A percentile compares a stretch with the other conserved stretches of the same genome.
Evolutionary conservation across 2,113 vertebrate species (phyloP).

Genomic region (Takifugu bimaculatus): DNA sequence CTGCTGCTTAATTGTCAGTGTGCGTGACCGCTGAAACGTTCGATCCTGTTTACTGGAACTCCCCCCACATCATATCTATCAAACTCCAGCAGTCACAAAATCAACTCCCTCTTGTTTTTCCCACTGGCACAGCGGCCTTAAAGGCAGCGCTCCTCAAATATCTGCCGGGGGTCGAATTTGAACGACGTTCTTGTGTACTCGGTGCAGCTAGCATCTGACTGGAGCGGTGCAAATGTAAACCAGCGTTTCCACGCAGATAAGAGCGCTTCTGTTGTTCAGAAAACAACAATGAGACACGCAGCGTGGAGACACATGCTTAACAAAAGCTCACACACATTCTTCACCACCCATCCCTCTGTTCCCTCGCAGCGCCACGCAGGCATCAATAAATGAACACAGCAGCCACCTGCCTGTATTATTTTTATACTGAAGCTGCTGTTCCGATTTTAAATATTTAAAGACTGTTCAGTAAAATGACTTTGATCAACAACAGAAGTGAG

Average conservation of each 20-base stretch:
- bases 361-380: slow-evolving; percentile 1
- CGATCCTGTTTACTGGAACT: slow-evolving; percentile 3
- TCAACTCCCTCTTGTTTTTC: slow-evolving; percentile 11
- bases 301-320: slow-evolving; percentile 11
- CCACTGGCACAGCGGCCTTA: slow-evolving; percentile 20
- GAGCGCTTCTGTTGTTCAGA: slow-evolving; percentile 32
- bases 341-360: background rate
- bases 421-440: slow-evolving; percentile 1
- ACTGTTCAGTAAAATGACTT: background rate
- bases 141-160: slow-evolving; percentile 28
- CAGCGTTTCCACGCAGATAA: slow-evolving; percentile 44
- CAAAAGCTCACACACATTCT: slow-evolving; percentile 25
- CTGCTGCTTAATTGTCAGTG: too few species aligned
- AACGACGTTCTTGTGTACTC: slow-evolving; percentile 17
- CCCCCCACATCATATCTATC: slow-evolving; percentile 10
- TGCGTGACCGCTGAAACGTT: too few species aligned
- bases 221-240: slow-evolving; percentile 40
- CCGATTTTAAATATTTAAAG: background rate
- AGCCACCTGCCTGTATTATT: slow-evolving; percentile 7
- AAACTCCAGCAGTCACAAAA: slow-evolving; percentile 6
- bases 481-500: too few species aligned
- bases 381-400: background rate
- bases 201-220: slow-evolving; percentile 35
- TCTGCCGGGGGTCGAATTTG: slow-evolving; percentile 40
- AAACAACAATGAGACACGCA: slow-evolving; percentile 25